Base-by-base conservation (phyloP, 2,888 invertebrate genomes). In the Meteorus colon region DNA sequence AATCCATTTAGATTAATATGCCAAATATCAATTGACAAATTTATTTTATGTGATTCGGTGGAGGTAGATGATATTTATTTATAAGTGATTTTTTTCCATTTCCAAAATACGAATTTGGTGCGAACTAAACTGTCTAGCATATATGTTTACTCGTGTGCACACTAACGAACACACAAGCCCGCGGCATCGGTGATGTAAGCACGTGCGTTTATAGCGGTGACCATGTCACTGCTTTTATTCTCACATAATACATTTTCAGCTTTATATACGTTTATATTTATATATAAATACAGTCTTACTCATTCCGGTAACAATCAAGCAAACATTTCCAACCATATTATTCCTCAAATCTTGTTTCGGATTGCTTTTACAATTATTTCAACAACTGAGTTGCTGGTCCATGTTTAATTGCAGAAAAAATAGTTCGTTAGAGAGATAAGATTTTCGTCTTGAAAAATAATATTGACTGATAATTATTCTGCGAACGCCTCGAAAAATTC, bases 131-230 rank as follows among this genome's bases (percentile, higher is more conserved):
- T 65, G 19, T 37, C 34, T 24, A 34, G 10, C 19, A 34, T 37
- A 51, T 70, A 34, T 55, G 55, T 55, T 12, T n/a, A 59, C 34
- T 24, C 29, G 45, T 63, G 63, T 76, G 41, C 69, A 68, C 63
- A 76, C 68, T 69, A 73, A 69, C 63, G 67, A 62, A 67, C 74
- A 73, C 73, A 75, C 73, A 75, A 45, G 69, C 72, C 73, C 60
- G 76, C 70, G 81, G 80, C 80, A 72, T 55, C 71, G 83, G 79
- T 87, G 87, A 88, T 87, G 86, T 87, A 88, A 88, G 86, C 86
- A 83, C 79, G 74, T 81, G 83, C 82, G 86, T 86, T 87, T 87
- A 88, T 87, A 88, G 86, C 84, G 84, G 84, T 88, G 87, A 88
- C 86, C 78, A 79, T 73, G 68, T 77, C 63, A 19, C 55, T 6